Evolutionary conservation across 2,888 invertebrate species (phyloP).

Genomic region (Synanthedon myopaeformis): DNA sequence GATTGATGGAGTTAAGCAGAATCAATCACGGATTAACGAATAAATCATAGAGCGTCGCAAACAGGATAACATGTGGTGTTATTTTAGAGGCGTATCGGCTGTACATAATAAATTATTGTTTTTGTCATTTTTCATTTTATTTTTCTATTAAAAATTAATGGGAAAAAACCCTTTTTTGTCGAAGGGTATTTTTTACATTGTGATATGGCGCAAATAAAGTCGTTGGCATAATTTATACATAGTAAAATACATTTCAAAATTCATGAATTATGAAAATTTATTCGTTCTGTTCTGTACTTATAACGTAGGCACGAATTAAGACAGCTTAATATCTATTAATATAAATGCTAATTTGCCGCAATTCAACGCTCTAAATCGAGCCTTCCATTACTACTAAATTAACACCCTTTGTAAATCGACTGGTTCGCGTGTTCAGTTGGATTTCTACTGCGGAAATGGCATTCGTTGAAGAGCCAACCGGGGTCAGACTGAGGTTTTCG

Average conservation of each 20-base stretch:
- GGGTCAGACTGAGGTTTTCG: conserved; percentile 2
- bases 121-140: too few relatives aligned
- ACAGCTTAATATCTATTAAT: conserved; percentile 5
- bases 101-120: too few relatives aligned
- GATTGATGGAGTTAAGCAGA: too few relatives aligned
- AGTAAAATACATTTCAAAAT: neutral
- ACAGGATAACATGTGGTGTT: neutral
- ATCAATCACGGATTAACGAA: neutral
- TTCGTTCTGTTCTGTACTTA: too few relatives aligned
- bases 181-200: too few relatives aligned
- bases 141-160: too few relatives aligned
- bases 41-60: neutral
- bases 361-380: conserved; percentile 27
- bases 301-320: neutral
- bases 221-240: too few relatives aligned
- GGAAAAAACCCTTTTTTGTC: too few relatives aligned
- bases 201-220: too few relatives aligned
- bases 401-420: conserved; percentile 37
- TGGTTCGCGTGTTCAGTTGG: conserved; percentile 41
- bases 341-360: conserved; percentile 31
- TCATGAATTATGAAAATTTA: neutral
- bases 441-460: conserved; percentile 49
- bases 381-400: conserved; percentile 44
- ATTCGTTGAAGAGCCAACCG: conserved; percentile 13
- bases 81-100: too few relatives aligned